These are phyloP conservation scores for Poicephalus meyeri DNA, from an alignment of 2,113 vertebrate genomes.

Conservation along the genomic window DNA sequence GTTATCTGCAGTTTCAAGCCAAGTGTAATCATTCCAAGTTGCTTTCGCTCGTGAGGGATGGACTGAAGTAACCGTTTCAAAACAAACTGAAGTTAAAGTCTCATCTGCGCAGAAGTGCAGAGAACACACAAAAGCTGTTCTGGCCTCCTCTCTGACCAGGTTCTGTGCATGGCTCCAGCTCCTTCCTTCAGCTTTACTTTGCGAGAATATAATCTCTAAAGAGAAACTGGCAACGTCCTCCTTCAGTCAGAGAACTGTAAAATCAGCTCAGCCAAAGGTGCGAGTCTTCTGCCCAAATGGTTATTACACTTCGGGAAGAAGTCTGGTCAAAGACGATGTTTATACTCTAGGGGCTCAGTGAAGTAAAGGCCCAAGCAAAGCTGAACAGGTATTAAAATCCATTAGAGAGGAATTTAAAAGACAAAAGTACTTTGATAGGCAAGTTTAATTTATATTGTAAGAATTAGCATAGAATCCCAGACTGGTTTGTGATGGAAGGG, in stretches of 20 bases:
- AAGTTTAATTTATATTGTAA: background rate
- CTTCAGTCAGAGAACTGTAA: background rate
- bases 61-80: background rate
- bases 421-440: background rate
- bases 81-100: background rate
- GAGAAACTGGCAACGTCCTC: background rate
- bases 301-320: background rate
- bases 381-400: background rate
- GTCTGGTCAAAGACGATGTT: background rate
- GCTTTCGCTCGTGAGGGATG: background rate
- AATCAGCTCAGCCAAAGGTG: background rate
- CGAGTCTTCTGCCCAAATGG: background rate
- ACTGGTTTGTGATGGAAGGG: background rate
- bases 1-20: background rate
- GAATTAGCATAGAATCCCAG: background rate
- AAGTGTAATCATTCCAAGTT: background rate
- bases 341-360: background rate
- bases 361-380: background rate
- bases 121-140: background rate
- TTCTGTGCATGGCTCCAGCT: background rate
- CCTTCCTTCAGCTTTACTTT: background rate
- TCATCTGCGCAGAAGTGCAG: background rate
- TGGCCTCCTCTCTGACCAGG: background rate
- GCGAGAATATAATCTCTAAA: background rate
- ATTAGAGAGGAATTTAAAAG: background rate